Conservation (phyloP, 2,113 vertebrate species). For the Gopherus flavomarginatus region DNA sequence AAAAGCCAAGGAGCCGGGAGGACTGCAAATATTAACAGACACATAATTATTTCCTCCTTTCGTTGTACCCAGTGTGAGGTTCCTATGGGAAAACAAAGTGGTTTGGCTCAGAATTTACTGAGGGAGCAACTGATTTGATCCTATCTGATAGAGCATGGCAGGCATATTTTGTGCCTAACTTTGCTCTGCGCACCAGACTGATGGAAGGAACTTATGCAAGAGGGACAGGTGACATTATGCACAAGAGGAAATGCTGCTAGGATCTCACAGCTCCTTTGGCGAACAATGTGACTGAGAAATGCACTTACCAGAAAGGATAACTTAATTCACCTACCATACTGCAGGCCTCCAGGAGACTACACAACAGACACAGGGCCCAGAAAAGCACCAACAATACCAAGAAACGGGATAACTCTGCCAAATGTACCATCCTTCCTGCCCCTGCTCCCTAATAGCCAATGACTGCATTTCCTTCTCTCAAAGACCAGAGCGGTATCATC, state of each 20-base stretch:
- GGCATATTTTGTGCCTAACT: constrained; percentile 57
- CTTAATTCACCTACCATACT: constrained; percentile 56
- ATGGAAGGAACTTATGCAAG: constrained; percentile 35
- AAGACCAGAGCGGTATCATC: neutral
- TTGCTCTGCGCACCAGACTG: constrained; percentile 55
- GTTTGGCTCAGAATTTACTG: constrained; percentile 71
- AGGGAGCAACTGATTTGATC: constrained; percentile 64
- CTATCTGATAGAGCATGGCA: constrained; percentile 73
- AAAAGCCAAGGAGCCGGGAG: constrained; percentile 28
- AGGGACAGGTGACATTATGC: constrained; percentile 61
- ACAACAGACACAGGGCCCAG: neutral
- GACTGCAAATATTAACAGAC: constrained; percentile 43
- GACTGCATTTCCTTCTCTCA: neutral
- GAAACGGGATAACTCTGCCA: fast-evolving
- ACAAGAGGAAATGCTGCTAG: constrained; percentile 62
- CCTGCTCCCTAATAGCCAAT: neutral
- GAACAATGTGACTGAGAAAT: constrained; percentile 58
- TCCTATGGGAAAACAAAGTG: constrained; percentile 65
- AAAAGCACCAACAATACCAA: neutral
- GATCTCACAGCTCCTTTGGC: constrained; percentile 68
- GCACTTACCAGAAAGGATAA: constrained; percentile 72
- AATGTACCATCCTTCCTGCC: neutral
- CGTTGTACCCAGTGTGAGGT: constrained; percentile 60
- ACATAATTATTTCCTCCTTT: constrained; percentile 64
- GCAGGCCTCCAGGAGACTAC: neutral